Evolutionary conservation across 1,140 invertebrate genomes (phyloP), one percentile per base, ranked within the genome.

Genomic region (Drosophila nebulosa): DNA sequence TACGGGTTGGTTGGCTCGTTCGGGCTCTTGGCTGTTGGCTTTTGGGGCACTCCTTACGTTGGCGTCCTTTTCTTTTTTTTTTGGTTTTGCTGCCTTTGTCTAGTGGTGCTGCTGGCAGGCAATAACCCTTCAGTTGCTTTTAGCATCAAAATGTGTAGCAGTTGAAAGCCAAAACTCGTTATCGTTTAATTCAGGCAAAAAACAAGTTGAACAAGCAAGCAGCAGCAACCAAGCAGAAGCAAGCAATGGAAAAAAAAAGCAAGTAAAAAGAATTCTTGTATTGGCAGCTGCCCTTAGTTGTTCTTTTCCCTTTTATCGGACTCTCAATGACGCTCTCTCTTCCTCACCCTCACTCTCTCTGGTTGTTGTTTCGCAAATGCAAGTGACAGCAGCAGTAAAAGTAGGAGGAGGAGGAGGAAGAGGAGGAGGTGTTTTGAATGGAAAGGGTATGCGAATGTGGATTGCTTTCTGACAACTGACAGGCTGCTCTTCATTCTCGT

Each of bases 111-210:
- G 42, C 42, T 75, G 72, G 73, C 73, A 75, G 72, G 53, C 69
- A 46, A 64, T 57, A 75, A 63, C 73, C 64, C 73, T 75, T 75
- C 73, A 69, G 59, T 69, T 75, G 64, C 73, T 75, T 69, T 75
- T 75, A 75, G 73, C 46, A 69, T 69, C 72, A 64, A 75, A 69
- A 75, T 65, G 52, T 62, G 46, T 62, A 64, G 72, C 79, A 46
- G 76, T 75, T 59, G 79, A 71, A 71, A 85, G 81, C 78, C 81
- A 86, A 86, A 86, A 85, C 81, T 85, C 81, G 81, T 85, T 85
- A 85, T 86, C 83, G 78, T 85, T 80, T 86, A 86, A 85, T 86
- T 78, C 81, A 68, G 67, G 61, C 60, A 64, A 86, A 65, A 12
- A 66, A 61, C 46, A 14, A 21, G 7, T 7, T 16, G 24, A 22